These are phyloP conservation scores for Elysia crispata DNA, from an alignment of 2,888 invertebrate genomes.

Conservation along the genomic window DNA sequence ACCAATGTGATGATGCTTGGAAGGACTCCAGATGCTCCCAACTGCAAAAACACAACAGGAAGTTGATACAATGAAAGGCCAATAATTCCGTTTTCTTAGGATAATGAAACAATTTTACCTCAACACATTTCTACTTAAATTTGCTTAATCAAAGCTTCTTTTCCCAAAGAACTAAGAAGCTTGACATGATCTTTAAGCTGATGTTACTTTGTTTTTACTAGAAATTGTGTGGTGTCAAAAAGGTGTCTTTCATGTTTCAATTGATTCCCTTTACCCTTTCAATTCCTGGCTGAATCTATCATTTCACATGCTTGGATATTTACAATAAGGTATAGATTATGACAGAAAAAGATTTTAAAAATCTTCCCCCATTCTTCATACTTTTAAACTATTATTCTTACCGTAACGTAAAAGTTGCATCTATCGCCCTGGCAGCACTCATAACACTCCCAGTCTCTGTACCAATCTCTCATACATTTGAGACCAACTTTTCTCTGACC, in stretches of 20 bases:
- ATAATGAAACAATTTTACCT: too few species aligned
- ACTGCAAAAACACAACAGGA: constrained; percentile 33
- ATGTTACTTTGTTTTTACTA: too few species aligned
- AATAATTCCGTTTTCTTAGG: too few species aligned
- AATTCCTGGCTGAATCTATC: not conserved
- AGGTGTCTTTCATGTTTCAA: too few species aligned
- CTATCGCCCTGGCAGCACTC: constrained; percentile 97
- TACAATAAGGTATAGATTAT: not conserved
- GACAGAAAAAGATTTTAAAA: not conserved
- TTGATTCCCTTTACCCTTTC: too few species aligned
- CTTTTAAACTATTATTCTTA: constrained; percentile 81
- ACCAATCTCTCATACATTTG: constrained; percentile 81
- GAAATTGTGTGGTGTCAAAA: too few species aligned
- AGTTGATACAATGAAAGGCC: too few species aligned
- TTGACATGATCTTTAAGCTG: too few species aligned
- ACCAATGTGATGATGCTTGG: constrained; percentile 38
- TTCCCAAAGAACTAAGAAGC: too few species aligned
- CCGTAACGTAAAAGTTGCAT: constrained; percentile 96
- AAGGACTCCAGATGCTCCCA: constrained; percentile 41
- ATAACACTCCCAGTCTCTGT: constrained; percentile 96
- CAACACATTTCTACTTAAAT: too few species aligned
- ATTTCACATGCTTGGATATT: not conserved
- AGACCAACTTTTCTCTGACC: constrained; percentile 80
- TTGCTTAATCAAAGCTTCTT: too few species aligned
- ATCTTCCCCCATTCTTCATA: not conserved